Base-by-base conservation (phyloP, 1,140 invertebrate genomes). In the Hestina assimilis region DNA sequence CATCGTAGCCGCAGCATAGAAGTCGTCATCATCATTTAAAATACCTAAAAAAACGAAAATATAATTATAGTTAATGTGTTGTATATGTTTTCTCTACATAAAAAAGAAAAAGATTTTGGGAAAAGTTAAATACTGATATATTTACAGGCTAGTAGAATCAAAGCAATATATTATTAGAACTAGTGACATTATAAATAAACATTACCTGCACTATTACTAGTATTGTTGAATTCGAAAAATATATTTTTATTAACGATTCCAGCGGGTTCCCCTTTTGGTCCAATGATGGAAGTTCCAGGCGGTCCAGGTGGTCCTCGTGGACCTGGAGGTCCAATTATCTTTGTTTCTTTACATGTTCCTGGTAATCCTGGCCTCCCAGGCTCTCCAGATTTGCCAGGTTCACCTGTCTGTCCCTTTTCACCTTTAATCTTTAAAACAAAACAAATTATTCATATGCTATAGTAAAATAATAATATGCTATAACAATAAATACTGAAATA, bases 391-490 rank as follows among this genome's bases (percentile, higher is more conserved):
- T 21, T 42, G 2, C 80, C 80, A 3, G 21, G 38, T 12, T 66
- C 40, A 23, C 81, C 81, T 31, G 29, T 69, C 1, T 79, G 70
- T 8, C 80, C 80, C 52, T 79, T 81, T 26, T 75, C 71, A 31
- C 79, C 79, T 74, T 75, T 79, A 1, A 75, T 11, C 80, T 83
- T n/a, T n/a, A n/a, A n/a, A n/a, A n/a, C n/a, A n/a, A n/a, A n/a
- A n/a, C n/a, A n/a, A n/a, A n/a, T n/a, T n/a, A n/a, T n/a, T n/a
- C n/a, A n/a, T n/a, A n/a, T n/a, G n/a, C n/a, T n/a, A n/a, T n/a
- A n/a, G n/a, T n/a, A n/a, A n/a, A n/a, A n/a, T n/a, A n/a, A n/a
- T n/a, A n/a, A n/a, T n/a, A n/a, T n/a, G n/a, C n/a, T n/a, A n/a
- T n/a, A n/a, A n/a, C n/a, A n/a, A n/a, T n/a, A n/a, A n/a, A n/a